Base-by-base conservation (phyloP, 2,113 vertebrate genomes). In the Chauna torquata region DNA sequence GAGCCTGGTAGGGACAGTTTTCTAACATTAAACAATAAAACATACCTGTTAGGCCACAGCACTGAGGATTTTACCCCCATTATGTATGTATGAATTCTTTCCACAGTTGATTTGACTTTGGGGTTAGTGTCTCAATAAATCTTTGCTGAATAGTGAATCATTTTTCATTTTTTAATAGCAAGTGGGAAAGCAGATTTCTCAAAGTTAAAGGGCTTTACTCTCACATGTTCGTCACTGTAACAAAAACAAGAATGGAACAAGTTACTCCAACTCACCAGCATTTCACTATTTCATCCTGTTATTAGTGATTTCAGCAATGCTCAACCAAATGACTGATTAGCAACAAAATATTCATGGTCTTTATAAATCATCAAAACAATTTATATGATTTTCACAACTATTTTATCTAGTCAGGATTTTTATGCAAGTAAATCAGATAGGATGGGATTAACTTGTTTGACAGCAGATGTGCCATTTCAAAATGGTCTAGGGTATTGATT, bases 131-230 rank as follows among this genome's bases (percentile, higher is more conserved):
- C 58, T 87, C 92, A 82, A 91, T 95, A 90, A 88, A 91, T 91
- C 77, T 91, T 92, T 90, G 30, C 36, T 85, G 40, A 88, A 62
- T 42, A 82, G 9, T 32, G 64, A 90, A 65, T 76, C 12, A 85
- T 94, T 94, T 94, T 87, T 96, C 40, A 85, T 34, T 84, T 96
- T 93, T 88, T 86, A 88, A 70, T 71, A 71, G 18, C n/a, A 59
- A 82, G 72, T 65, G 38, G 8, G 12, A 85, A 95, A 94, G 11
- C 49, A 90, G 70, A 77, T 55, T 82, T 7, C 72, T 94, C 57
- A 40, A 92, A 86, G 50, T 66, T 66, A 59, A 71, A 93, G 36
- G 4, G 12, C 5, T 83, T 89, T 91, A 58, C 14, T 62, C 30
- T 42, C 77, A 58, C 54, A 77, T 77, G 42, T 91, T 96, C 49